Evolutionary conservation across 2,797 vertebrate genomes (phyloP), one percentile per base, ranked within the genome.

Genomic region (Sebastes nivosus): DNA sequence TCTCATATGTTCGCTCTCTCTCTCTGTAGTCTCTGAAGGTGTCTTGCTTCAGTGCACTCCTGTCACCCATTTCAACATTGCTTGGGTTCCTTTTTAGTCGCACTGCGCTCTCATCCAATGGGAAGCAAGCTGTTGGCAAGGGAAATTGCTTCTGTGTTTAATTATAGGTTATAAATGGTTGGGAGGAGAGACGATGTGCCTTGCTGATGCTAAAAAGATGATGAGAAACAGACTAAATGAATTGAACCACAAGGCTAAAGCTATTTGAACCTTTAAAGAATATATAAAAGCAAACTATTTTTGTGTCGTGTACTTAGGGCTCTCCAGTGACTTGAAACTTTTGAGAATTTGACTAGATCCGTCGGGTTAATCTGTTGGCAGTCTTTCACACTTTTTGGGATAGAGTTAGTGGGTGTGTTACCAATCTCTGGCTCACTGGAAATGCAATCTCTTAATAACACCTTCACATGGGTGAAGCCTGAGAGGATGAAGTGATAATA

Each of bases 361-460:
- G 50, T 52, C 30, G 18, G 71, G 61, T 80, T 88, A 85, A 86
- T 91, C 84, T 86, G 57, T 11, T 78, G 73, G 77, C 87, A 71
- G 76, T 80, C 72, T 80, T 67, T 90, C 77, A 58, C 76, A 63
- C 85, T 74, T 75, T 84, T 65, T 76, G 32, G 85, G 87, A 87
- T 66, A 24, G 75, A 89, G 83, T 76, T 79, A 60, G 75, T 80
- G 77, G 75, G 79, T 89, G 68, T 85, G 85, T 87, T 88, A 84
- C 75, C 71, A 74, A 77, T 82, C 74, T 75, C 13, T 72, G 71
- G 72, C 65, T 81, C 52, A 67, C 80, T 89, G 8, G 88, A 95
- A 95, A 95, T 75, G 64, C 89, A 88, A 88, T 93, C 91, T 89
- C 86, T 93, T 91, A 94, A 93, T 94, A 90, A 93, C 86, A 91